Percentiles rank a stretch among this genome's conserved stretches.
phyloP scores from a whole-genome alignment of 2,888 invertebrate genomes.

The Calephelis perditalis region DNA sequence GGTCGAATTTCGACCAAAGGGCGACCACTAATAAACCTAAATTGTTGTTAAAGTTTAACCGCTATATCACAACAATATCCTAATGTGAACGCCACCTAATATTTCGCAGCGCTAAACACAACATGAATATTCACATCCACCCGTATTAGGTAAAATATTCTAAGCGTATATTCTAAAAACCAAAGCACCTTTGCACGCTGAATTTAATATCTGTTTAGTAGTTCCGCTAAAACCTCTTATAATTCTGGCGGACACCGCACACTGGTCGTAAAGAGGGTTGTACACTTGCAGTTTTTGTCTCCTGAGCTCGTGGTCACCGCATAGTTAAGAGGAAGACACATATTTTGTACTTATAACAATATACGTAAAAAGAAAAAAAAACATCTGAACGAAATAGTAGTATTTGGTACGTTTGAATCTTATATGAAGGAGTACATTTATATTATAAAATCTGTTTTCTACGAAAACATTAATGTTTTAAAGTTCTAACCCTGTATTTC shows the following conservation, averaged over 20 bases:
- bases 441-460: too few relatives aligned
- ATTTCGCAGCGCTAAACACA: slow-evolving; percentile 2
- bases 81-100: slow-evolving; percentile 1
- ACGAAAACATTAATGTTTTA: too few relatives aligned
- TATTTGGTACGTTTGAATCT: too few relatives aligned
- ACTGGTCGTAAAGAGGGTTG: slow-evolving; percentile 59
- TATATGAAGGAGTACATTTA: too few relatives aligned
- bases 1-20: too few relatives aligned
- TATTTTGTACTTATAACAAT: slow-evolving; percentile 1
- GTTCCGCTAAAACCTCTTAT: slow-evolving; percentile 55
- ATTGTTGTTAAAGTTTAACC: too few relatives aligned
- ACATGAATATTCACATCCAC: slow-evolving; percentile 12
- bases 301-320: slow-evolving; percentile 63
- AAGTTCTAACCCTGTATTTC: too few relatives aligned
- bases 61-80: too few relatives aligned
- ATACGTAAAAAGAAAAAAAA: too few relatives aligned
- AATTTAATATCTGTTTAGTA: slow-evolving; percentile 55
- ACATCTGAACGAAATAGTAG: too few relatives aligned
- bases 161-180: slow-evolving; percentile 34
- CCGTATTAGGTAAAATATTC: slow-evolving; percentile 34
- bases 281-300: slow-evolving; percentile 71
- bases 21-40: too few relatives aligned
- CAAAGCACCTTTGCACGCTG: slow-evolving; percentile 37
- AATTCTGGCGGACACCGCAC: slow-evolving; percentile 52
- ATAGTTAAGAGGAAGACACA: slow-evolving; percentile 54